Conservation (phyloP, 2,888 invertebrate genomes). For the Meiosimyza decipiens region DNA sequence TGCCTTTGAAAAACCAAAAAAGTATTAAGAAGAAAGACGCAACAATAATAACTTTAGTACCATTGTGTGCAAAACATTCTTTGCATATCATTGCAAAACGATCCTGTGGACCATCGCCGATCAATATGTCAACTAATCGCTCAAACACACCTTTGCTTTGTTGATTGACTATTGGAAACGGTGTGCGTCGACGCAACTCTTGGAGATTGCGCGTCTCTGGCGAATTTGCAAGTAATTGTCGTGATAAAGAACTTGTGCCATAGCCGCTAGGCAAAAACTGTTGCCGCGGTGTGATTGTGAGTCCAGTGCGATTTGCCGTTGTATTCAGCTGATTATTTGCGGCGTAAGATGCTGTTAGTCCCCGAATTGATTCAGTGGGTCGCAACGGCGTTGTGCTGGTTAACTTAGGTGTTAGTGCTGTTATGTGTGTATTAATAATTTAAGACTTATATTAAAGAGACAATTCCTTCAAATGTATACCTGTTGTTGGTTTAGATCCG, state of each 20-base stretch:
- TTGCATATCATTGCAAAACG: slow-evolving; percentile 95
- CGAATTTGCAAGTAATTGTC: slow-evolving; percentile 35
- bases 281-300: slow-evolving; percentile 34
- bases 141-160: slow-evolving; percentile 83
- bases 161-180: slow-evolving; percentile 67
- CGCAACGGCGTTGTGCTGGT: slow-evolving; percentile 22
- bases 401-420: slow-evolving; percentile 34
- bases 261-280: slow-evolving; percentile 25
- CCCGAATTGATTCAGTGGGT: slow-evolving; percentile 17
- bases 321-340: slow-evolving; percentile 25
- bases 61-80: slow-evolving; percentile 92
- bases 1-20: slow-evolving; percentile 68
- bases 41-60: slow-evolving; percentile 65
- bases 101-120: slow-evolving; percentile 95
- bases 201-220: slow-evolving; percentile 44
- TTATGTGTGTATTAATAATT: background rate
- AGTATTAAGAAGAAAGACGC: background rate
- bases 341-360: background rate
- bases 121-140: slow-evolving; percentile 90
- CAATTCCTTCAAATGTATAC: slow-evolving; percentile 26
- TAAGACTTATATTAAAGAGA: background rate
- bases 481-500: slow-evolving; percentile 43
- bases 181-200: slow-evolving; percentile 59
- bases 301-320: slow-evolving; percentile 27
- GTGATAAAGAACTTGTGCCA: slow-evolving; percentile 8